phyloP scores from a whole-genome alignment of 2,888 invertebrate genomes.

The Leptarthrus brevirostris region DNA sequence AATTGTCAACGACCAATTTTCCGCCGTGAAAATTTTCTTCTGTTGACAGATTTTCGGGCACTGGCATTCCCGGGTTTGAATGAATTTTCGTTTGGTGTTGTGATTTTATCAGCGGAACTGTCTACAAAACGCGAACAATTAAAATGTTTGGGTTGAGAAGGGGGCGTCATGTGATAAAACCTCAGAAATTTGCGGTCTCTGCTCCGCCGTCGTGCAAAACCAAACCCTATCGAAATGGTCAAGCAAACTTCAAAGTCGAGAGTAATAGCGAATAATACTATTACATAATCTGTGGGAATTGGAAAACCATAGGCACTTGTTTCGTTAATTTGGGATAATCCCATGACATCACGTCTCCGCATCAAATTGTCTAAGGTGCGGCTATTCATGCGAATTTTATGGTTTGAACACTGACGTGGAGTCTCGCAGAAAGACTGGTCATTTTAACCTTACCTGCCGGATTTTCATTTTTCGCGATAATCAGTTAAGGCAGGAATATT shows the following conservation, averaged over 20 bases:
- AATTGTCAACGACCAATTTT: slow-evolving; percentile 46
- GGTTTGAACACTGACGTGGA: background rate
- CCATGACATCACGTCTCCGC: slow-evolving; percentile 33
- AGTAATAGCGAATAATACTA: too few relatives aligned
- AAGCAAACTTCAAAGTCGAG: too few relatives aligned
- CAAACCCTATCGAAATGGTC: too few relatives aligned
- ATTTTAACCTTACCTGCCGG: slow-evolving; percentile 10
- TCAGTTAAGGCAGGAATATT: background rate
- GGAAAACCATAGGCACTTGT: background rate
- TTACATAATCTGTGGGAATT: too few relatives aligned
- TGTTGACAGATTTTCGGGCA: slow-evolving; percentile 40
- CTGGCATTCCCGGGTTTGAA: slow-evolving; percentile 20
- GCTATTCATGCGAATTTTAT: slow-evolving; percentile 8
- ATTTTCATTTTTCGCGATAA: slow-evolving; percentile 23
- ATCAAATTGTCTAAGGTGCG: slow-evolving; percentile 25
- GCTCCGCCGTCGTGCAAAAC: too few relatives aligned
- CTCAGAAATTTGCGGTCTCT: too few relatives aligned
- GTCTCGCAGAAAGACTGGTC: background rate
- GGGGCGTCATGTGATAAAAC: background rate
- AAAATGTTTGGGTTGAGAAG: background rate
- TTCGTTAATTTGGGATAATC: slow-evolving; percentile 22
- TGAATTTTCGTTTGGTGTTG: slow-evolving; percentile 15
- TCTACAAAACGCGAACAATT: slow-evolving; percentile 10
- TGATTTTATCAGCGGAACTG: slow-evolving; percentile 19
- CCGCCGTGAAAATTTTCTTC: slow-evolving; percentile 33